Conservation (phyloP, 1,140 invertebrate species). For the Drosophila bipectinata region DNA sequence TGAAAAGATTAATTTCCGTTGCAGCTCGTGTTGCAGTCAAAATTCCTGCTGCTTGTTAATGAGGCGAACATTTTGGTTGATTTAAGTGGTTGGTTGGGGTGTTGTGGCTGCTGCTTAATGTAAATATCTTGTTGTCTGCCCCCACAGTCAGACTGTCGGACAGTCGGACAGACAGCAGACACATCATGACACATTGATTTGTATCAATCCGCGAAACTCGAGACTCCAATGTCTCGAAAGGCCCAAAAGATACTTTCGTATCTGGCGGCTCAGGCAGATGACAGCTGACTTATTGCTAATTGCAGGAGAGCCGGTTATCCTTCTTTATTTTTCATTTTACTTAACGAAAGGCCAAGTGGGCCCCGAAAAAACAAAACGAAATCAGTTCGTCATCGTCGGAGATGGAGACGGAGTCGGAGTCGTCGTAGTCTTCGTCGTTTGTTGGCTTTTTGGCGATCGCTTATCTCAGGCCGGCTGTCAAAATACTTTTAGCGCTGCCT, state of each 20-base stretch:
- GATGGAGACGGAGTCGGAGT: too few species aligned
- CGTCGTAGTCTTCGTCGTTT: constrained; percentile 50
- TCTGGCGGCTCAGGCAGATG: constrained; percentile 36
- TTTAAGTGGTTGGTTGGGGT: constrained; percentile 52
- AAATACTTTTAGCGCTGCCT: constrained; percentile 76
- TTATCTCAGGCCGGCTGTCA: constrained; percentile 72
- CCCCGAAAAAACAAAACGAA: constrained; percentile 36
- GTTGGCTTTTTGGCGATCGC: constrained; percentile 60
- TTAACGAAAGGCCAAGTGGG: constrained; percentile 10
- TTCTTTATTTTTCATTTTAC: background rate
- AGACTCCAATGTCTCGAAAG: background rate
- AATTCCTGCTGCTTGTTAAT: constrained; percentile 52
- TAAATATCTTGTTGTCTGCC: constrained; percentile 72
- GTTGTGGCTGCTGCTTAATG: constrained; percentile 57
- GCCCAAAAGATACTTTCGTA: constrained; percentile 53
- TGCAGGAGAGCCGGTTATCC: constrained; percentile 48
- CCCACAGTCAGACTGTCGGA: constrained; percentile 10
- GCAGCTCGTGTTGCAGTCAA: constrained; percentile 29
- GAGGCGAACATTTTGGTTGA: constrained; percentile 55
- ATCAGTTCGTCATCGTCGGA: constrained; percentile 75
- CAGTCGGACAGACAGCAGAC: background rate
- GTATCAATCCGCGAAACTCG: constrained; percentile 66
- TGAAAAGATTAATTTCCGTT: constrained; percentile 57
- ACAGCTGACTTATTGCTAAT: constrained; percentile 82
- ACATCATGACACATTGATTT: constrained; percentile 69